Evolutionary conservation across 2,113 vertebrate genomes (phyloP), one percentile per base, ranked within the genome.

Genomic region (Lutjanus erythropterus): DNA sequence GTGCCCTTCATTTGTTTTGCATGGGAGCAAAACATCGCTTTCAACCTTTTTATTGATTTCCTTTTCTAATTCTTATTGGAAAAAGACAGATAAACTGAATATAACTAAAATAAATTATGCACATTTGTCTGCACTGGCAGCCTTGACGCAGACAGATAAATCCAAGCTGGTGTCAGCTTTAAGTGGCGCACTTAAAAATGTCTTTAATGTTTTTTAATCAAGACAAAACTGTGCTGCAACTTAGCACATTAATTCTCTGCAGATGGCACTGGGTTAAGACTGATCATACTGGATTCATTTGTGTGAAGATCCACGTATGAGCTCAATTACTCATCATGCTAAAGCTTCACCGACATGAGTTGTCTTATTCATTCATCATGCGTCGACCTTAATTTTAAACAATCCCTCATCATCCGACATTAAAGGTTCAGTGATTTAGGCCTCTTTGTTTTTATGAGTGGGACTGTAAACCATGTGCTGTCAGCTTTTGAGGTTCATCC

Each of bases 211-310:
- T 64, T 80, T 73, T 74, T 55, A 73, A 84, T 72, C 61, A 62
- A 47, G 70, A 65, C 71, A 69, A 65, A 80, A 50, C 31, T 46
- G 19, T 16, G n/a, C 50, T 12, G 67, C 47, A 76, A 52, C 9
- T 55, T 52, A 14, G 27, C 47, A 4, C 31, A 49, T 61, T 73
- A 56, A 85, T 71, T 86, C 49, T 62, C 75, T 8, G 44, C 89
- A 88, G 65, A 89, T 83, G 82, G 44, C 58, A 3, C 60, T 7
- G 44, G 29, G 75, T 86, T 59, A 55, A 53, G 56, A 71, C 65
- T 58, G 69, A 81, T 88, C 83, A 8, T 72, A 62, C 39, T 83
- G 86, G 59, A 87, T 78, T 87, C 61, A 92, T 90, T 86, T 81
- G 50, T 27, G 35, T 69, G 81, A 71, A 70, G 44, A 80, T 86